Evolutionary conservation across 1,140 invertebrate genomes (phyloP).

Genomic region (Papilio xuthus): DNA sequence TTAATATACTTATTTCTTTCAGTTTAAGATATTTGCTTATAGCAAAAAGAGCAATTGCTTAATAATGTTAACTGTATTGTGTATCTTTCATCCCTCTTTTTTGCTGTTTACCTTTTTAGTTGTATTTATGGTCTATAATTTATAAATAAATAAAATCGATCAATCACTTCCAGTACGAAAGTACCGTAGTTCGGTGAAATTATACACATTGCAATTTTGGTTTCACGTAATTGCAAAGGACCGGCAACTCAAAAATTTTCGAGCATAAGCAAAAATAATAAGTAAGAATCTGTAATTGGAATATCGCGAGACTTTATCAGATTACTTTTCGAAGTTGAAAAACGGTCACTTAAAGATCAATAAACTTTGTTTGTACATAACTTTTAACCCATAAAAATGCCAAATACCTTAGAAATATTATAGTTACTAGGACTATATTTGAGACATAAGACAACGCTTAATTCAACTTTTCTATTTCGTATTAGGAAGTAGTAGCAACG

Average conservation of each 20-base stretch:
- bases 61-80: too few relatives aligned
- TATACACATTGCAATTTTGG: slow-evolving; percentile 61
- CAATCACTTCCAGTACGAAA: slow-evolving; percentile 38
- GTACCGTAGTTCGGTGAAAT: slow-evolving; percentile 38
- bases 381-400: not conserved
- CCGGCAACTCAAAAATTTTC: slow-evolving; percentile 56
- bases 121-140: too few relatives aligned
- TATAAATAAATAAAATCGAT: not conserved
- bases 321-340: not conserved
- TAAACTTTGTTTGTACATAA: not conserved
- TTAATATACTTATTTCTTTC: not conserved
- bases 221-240: slow-evolving; percentile 63
- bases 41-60: not conserved
- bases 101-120: not conserved
- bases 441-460: too few relatives aligned
- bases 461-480: too few relatives aligned
- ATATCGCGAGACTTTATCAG: slow-evolving; percentile 18
- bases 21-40: not conserved
- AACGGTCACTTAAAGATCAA: not conserved
- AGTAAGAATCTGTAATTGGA: slow-evolving; percentile 31
- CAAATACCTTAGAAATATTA: not conserved
- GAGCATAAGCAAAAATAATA: slow-evolving; percentile 33
- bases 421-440: too few relatives aligned
- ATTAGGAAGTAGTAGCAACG: too few relatives aligned
- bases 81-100: not conserved